Base-by-base conservation (phyloP, 2,113 vertebrate species). In the Procavia capensis region DNA sequence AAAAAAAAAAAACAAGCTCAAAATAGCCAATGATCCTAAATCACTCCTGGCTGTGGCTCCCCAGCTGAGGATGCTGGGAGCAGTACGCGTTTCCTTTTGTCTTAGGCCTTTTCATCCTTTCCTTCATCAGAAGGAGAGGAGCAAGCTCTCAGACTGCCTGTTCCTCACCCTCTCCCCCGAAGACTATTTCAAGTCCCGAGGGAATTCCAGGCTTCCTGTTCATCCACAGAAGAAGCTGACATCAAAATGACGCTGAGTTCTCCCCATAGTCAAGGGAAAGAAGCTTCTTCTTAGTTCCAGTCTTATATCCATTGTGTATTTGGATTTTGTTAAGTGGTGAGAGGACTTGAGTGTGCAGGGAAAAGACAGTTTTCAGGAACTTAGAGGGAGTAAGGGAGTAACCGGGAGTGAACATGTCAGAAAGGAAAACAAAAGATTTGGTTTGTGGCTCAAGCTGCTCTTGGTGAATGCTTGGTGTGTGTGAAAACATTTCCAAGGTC, bases 401-500 rank as follows among this genome's bases (percentile, higher is more conserved):
- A 78, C 36, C 10, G 36, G 34, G 57, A 29, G 61, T 63, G 57
- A 82, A 57, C 34, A 0, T 85, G 61, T 57, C 34, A 64, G 25
- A 88, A 75, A 47, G 9, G 54, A 64, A 61, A 57, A 74, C n/a
- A 11, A 81, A 27, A 41, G 9, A 74, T 47, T 45, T 43, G 5
- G 9, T 19, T 47, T 61, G 34, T 59, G 36, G 34, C 27, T 64
- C 64, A 5, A 66, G 57, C 27, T 24, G 19, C 70, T 31, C n/a
- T 57, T 78, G 57, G 43, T 93, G 66, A 85, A 11, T 86, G 81
- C 85, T 84, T 75, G 36, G 9, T 91, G 83, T 91, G 29, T 57
- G 87, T 85, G 61, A 70, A 88, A 96, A 88, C 29, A 64, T 85
- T 75, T 50, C 41, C 85, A 90, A 92, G 85, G 72, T 93, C 63